phyloP scores from a whole-genome alignment of 2,888 invertebrate genomes.

The Xiphydria camelus region DNA sequence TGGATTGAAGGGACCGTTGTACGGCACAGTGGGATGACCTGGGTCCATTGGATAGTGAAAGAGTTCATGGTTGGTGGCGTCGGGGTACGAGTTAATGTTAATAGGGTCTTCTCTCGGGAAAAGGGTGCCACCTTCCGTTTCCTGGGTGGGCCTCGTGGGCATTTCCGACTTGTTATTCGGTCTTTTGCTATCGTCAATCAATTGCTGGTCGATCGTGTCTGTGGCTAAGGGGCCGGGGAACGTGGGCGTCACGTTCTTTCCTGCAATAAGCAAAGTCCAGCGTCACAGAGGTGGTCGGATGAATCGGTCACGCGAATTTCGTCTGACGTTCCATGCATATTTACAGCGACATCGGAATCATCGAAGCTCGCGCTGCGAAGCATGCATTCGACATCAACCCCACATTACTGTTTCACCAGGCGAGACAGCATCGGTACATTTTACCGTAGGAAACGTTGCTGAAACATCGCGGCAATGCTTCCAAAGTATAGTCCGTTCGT shows the following conservation, averaged over 20 bases:
- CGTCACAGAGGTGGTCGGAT: conserved; percentile 31
- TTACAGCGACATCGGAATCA: conserved; percentile 39
- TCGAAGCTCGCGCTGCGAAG: conserved; percentile 23
- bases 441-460: too few species aligned
- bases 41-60: conserved; percentile 53
- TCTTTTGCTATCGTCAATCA: conserved; percentile 35
- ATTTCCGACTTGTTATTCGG: conserved; percentile 39
- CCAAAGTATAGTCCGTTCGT: too few species aligned
- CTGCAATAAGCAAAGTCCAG: conserved; percentile 52
- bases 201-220: conserved; percentile 32
- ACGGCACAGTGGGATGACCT: conserved; percentile 48
- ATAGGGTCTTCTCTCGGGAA: conserved; percentile 23
- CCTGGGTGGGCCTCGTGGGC: conserved; percentile 31
- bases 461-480: too few species aligned
- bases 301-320: conserved; percentile 15
- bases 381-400: conserved; percentile 39
- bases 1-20: conserved; percentile 59
- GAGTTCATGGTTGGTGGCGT: conserved; percentile 18
- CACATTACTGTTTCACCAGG: too few species aligned
- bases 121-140: conserved; percentile 25
- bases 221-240: conserved; percentile 42
- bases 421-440: too few species aligned
- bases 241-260: conserved; percentile 48
- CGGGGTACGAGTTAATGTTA: conserved; percentile 8
- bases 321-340: conserved; percentile 42